Evolutionary conservation across 2,113 vertebrate species (phyloP).

Genomic region (Dolichotis patagonum): DNA sequence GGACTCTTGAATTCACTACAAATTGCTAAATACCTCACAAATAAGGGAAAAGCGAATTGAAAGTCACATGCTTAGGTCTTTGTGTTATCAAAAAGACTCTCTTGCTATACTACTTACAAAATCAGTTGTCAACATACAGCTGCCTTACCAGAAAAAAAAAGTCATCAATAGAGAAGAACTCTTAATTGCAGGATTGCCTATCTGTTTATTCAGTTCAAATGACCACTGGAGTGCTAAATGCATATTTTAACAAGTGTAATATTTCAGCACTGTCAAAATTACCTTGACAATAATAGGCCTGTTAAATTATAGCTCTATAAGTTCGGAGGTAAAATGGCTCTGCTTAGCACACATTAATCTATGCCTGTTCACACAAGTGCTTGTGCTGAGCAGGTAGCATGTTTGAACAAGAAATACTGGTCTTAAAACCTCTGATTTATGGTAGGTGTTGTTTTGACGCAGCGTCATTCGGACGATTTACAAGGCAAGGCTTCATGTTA

Average conservation of each 20-base stretch:
- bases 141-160: conserved; percentile 75
- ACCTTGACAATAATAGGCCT: conserved; percentile 85
- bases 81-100: conserved; percentile 70
- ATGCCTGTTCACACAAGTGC: conserved; percentile 88
- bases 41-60: conserved; percentile 61
- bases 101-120: conserved; percentile 69
- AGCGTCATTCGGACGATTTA: conserved; percentile 83
- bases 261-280: conserved; percentile 87
- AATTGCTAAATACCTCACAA: background rate
- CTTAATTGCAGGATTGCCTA: conserved; percentile 74
- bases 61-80: conserved; percentile 62
- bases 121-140: conserved; percentile 65
- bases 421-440: conserved; percentile 87
- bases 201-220: conserved; percentile 81
- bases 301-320: conserved; percentile 88
- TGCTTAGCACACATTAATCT: conserved; percentile 83
- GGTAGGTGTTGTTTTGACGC: conserved; percentile 88
- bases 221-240: conserved; percentile 77
- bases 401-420: conserved; percentile 90
- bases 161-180: conserved; percentile 74
- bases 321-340: conserved; percentile 83
- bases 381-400: conserved; percentile 87
- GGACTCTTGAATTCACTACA: background rate
- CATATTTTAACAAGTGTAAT: conserved; percentile 82
- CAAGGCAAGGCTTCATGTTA: conserved; percentile 85